Evolutionary conservation across 1,140 invertebrate species (phyloP).

Genomic region (Lepidurus arcticus): DNA sequence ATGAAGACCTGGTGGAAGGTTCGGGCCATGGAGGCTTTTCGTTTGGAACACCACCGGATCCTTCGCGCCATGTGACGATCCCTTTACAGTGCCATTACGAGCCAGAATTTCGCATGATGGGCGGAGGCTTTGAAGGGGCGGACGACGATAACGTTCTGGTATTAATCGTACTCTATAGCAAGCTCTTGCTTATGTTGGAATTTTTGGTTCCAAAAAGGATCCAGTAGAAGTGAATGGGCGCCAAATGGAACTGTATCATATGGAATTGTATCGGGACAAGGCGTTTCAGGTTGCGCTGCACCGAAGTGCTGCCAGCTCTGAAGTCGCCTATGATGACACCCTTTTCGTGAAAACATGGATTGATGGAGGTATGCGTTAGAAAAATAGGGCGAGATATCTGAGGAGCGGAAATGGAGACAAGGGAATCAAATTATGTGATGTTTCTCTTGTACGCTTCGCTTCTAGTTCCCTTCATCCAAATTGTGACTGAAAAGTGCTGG

Average conservation of each 20-base stretch:
- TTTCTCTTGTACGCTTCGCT: constrained; percentile 29
- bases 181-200: constrained; percentile 7
- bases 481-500: constrained; percentile 42
- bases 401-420: neutral
- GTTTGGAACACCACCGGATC: neutral
- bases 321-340: constrained; percentile 37
- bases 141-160: constrained; percentile 35
- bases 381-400: neutral
- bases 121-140: constrained; percentile 27
- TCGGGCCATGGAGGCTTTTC: constrained; percentile 36
- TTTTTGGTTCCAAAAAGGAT: constrained; percentile 25
- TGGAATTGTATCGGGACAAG: constrained; percentile 38
- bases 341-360: constrained; percentile 39
- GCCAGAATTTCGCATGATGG: constrained; percentile 32
- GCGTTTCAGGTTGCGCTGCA: constrained; percentile 29
- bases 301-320: constrained; percentile 5
- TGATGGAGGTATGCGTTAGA: constrained; percentile 37
- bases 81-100: constrained; percentile 36
- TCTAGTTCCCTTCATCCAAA: constrained; percentile 38
- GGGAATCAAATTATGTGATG: neutral
- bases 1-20: constrained; percentile 39
- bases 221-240: constrained; percentile 23
- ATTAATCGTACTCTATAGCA: neutral
- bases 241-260: constrained; percentile 36
- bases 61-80: constrained; percentile 31